phyloP scores from a whole-genome alignment of 2,797 vertebrate species.

The Darevskia nairensis region DNA sequence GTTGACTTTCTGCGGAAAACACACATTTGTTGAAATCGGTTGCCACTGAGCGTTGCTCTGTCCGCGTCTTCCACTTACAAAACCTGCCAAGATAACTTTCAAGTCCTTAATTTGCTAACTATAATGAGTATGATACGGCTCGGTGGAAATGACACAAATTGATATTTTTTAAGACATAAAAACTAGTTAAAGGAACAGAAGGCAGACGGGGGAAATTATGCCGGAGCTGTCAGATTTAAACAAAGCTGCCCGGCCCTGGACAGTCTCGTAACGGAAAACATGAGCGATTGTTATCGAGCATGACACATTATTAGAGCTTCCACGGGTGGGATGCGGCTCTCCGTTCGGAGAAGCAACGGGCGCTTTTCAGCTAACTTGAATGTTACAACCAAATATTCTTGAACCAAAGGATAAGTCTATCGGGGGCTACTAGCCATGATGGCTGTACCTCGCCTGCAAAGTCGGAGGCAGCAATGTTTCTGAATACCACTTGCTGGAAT shows the following conservation, averaged over 20 bases:
- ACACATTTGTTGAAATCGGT: not conserved
- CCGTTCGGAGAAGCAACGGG: conserved; percentile 18
- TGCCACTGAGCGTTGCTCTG: accelerated
- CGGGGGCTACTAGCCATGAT: too few species aligned
- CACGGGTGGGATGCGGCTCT: not conserved
- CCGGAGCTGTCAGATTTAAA: conserved; percentile 45
- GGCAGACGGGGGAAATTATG: conserved; percentile 46
- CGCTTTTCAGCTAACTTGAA: not conserved
- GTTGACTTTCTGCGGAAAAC: conserved; percentile 4
- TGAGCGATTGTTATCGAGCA: conserved; percentile 19
- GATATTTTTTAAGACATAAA: conserved; percentile 48
- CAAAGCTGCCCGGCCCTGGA: not conserved
- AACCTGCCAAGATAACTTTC: conserved; percentile 24
- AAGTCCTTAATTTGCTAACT: conserved; percentile 41
- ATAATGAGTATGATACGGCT: conserved; percentile 35
- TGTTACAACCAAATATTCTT: too few species aligned
- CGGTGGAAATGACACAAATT: conserved; percentile 40
- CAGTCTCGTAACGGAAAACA: conserved; percentile 28
- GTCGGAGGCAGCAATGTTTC: too few species aligned
- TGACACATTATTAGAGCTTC: conserved; percentile 29
- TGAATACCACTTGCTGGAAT: too few species aligned
- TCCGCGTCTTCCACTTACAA: conserved; percentile 18
- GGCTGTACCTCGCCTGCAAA: too few species aligned
- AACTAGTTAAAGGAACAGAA: conserved; percentile 46
- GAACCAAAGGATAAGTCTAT: too few species aligned